Percentiles rank a stretch among this genome's conserved stretches.
These are phyloP conservation scores for Plectropomus leopardus DNA, from an alignment of 2,113 vertebrate species.

Conservation along the genomic window DNA sequence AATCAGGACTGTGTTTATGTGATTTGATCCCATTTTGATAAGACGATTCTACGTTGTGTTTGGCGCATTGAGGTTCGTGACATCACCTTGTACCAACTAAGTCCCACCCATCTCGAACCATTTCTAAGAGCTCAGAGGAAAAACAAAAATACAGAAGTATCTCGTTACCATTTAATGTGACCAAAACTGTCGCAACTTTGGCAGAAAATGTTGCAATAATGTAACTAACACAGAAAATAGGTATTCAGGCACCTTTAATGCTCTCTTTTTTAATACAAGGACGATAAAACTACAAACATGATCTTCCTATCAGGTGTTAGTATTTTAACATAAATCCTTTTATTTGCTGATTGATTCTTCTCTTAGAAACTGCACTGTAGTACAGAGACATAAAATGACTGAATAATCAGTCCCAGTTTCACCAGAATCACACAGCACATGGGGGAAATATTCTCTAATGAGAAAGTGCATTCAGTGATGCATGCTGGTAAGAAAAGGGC, in stretches of 20 bases:
- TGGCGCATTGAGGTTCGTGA: not conserved
- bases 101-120: not conserved
- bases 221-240: not conserved
- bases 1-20: not conserved
- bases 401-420: constrained; percentile 56
- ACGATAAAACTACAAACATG: not conserved
- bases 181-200: not conserved
- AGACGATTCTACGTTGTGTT: not conserved
- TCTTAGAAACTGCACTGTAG: constrained; percentile 14
- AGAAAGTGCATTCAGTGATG: constrained; percentile 58
- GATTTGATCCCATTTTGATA: not conserved
- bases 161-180: not conserved
- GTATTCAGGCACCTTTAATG: not conserved
- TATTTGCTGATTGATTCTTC: constrained; percentile 39
- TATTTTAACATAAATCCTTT: constrained; percentile 5
- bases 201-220: not conserved
- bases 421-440: constrained; percentile 34
- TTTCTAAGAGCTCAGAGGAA: not conserved
- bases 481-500: constrained; percentile 52
- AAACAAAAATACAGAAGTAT: too few species aligned
- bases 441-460: constrained; percentile 55
- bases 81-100: not conserved
- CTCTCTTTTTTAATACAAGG: not conserved
- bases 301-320: not conserved
- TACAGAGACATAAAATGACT: constrained; percentile 36